Percentiles rank a stretch among this genome's conserved stretches.
phyloP scores from a whole-genome alignment of 1,140 invertebrate genomes.

The Pseudomyrmex gracilis region DNA sequence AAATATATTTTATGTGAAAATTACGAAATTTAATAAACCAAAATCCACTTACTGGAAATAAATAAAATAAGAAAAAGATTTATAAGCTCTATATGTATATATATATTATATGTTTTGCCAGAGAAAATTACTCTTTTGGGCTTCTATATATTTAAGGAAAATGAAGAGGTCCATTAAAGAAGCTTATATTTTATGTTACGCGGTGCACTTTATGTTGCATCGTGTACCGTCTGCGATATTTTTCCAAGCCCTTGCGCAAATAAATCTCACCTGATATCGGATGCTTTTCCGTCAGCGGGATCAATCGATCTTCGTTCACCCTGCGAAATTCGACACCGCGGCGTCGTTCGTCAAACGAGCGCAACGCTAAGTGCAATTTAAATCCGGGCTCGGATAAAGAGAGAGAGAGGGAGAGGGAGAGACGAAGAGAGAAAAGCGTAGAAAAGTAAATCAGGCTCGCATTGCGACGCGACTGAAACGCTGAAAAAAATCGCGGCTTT shows the following conservation, averaged over 20 bases:
- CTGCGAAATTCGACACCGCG: conserved; percentile 43
- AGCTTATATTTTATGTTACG: conserved; percentile 9
- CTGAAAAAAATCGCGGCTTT: conserved; percentile 55
- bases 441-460: conserved; percentile 52
- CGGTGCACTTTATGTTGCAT: background rate
- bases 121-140: conserved; percentile 3
- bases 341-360: conserved; percentile 49
- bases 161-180: background rate
- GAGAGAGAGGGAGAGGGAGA: background rate
- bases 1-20: background rate
- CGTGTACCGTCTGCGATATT: background rate
- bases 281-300: conserved; percentile 23
- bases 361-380: conserved; percentile 62
- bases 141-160: too few relatives aligned
- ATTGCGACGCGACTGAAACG: conserved; percentile 51
- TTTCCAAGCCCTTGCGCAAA: conserved; percentile 10
- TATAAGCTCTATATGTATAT: background rate
- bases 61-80: too few relatives aligned
- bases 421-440: background rate
- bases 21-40: too few relatives aligned
- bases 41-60: too few relatives aligned
- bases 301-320: conserved; percentile 53
- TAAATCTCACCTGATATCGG: conserved; percentile 38
- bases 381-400: conserved; percentile 37
- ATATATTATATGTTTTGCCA: background rate